Conservation (phyloP, 2,888 invertebrate genomes). For the Trissonchulus sp. region DNA sequence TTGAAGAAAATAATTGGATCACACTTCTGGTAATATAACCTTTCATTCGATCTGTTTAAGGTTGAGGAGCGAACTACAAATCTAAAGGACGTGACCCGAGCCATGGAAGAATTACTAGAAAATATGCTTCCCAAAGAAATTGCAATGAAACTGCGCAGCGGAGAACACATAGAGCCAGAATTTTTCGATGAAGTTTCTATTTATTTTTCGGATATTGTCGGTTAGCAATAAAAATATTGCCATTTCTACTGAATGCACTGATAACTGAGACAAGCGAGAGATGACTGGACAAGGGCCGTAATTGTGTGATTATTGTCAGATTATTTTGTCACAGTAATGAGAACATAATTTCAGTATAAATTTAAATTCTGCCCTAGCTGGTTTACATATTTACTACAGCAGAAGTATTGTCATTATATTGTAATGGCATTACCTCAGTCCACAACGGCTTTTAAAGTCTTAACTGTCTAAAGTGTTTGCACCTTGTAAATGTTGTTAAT, state of each 20-base stretch:
- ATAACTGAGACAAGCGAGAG: too few species aligned
- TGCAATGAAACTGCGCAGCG: background rate
- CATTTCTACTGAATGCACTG: too few species aligned
- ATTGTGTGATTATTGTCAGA: background rate
- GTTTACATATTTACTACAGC: too few species aligned
- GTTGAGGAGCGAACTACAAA: background rate
- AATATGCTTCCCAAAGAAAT: background rate
- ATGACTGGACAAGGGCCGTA: too few species aligned
- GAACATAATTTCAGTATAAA: background rate
- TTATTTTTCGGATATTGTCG: background rate
- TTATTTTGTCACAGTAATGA: background rate
- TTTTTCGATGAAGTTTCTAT: background rate
- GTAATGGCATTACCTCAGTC: too few species aligned
- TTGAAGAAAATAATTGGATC: too few species aligned
- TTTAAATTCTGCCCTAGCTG: background rate
- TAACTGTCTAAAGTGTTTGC: background rate
- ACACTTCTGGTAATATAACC: too few species aligned
- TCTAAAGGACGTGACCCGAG: background rate
- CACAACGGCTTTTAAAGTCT: background rate
- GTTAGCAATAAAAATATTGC: too few species aligned
- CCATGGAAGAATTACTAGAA: background rate
- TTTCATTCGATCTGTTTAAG: background rate
- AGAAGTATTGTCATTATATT: too few species aligned
- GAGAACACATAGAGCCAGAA: background rate
- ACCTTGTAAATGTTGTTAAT: background rate